phyloP scores from a whole-genome alignment of 2,888 invertebrate genomes.

The Mycogona germanica region DNA sequence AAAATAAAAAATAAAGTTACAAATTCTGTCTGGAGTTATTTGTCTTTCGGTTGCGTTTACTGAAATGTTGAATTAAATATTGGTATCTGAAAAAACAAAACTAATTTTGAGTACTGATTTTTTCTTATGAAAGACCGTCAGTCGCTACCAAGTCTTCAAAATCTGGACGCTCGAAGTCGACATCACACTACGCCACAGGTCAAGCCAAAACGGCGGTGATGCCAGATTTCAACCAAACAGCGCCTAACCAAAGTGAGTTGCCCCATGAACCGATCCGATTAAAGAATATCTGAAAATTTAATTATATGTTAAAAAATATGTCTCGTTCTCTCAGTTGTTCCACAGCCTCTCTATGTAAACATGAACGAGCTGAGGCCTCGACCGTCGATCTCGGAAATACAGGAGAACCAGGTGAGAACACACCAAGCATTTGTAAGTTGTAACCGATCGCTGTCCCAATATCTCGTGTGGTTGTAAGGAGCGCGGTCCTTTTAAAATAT shows the following conservation, averaged over 20 bases:
- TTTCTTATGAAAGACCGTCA: constrained; percentile 56
- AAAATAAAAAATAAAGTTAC: too few species aligned
- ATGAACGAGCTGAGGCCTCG: constrained; percentile 52
- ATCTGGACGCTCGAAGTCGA: constrained; percentile 18
- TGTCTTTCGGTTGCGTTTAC: too few species aligned
- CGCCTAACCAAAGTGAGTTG: constrained; percentile 32
- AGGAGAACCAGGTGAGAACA: not conserved
- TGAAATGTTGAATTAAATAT: too few species aligned
- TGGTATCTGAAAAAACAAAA: too few species aligned
- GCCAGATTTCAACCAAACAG: constrained; percentile 32
- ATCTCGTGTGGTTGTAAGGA: too few species aligned
- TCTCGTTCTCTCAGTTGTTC: constrained; percentile 30
- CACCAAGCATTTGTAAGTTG: not conserved
- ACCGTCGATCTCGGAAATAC: not conserved
- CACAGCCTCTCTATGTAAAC: constrained; percentile 77
- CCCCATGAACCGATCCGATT: not conserved
- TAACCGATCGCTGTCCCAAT: too few species aligned
- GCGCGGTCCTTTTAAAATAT: too few species aligned
- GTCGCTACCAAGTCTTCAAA: constrained; percentile 23
- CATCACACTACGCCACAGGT: constrained; percentile 16
- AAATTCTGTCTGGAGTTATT: too few species aligned
- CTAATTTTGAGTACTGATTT: too few species aligned
- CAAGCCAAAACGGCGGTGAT: constrained; percentile 24
- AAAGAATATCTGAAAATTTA: not conserved
- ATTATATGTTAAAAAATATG: not conserved